phyloP scores from a whole-genome alignment of 2,113 vertebrate species.

The Aegypius monachus region DNA sequence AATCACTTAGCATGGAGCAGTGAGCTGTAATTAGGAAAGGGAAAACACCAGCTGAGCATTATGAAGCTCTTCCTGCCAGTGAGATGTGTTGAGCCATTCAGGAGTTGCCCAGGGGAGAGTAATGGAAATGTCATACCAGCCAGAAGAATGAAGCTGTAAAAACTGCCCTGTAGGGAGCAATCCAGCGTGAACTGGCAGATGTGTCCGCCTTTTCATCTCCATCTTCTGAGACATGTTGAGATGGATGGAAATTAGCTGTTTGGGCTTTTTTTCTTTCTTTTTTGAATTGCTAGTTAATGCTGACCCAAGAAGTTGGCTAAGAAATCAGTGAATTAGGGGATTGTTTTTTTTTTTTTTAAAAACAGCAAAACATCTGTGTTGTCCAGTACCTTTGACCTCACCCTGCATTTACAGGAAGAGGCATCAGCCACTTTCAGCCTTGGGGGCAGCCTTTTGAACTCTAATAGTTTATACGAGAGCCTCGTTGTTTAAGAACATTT shows the following conservation, averaged over 20 bases:
- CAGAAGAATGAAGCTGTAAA: background rate
- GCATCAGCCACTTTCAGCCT: background rate
- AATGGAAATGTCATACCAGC: background rate
- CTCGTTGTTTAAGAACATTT: background rate
- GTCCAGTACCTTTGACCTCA: background rate
- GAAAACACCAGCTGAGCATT: conserved; percentile 7
- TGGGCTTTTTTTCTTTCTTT: background rate
- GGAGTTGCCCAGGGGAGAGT: conserved; percentile 7
- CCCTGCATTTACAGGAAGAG: conserved; percentile 17
- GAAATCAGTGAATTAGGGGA: background rate
- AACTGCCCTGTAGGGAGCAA: background rate
- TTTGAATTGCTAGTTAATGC: background rate
- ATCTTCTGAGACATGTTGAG: background rate
- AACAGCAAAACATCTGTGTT: background rate
- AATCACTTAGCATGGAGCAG: background rate
- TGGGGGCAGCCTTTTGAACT: background rate
- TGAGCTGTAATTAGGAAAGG: conserved; percentile 51
- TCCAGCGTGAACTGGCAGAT: background rate
- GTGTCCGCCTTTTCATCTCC: background rate
- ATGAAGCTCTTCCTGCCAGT: background rate
- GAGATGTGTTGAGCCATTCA: conserved; percentile 7
- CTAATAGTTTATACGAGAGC: conserved; percentile 7
- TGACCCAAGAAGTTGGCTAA: background rate
- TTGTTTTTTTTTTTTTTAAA: background rate
- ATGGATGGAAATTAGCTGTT: background rate